These are phyloP conservation scores for Pyrochroa serraticornis DNA, from an alignment of 2,888 invertebrate genomes.

Conservation along the genomic window DNA sequence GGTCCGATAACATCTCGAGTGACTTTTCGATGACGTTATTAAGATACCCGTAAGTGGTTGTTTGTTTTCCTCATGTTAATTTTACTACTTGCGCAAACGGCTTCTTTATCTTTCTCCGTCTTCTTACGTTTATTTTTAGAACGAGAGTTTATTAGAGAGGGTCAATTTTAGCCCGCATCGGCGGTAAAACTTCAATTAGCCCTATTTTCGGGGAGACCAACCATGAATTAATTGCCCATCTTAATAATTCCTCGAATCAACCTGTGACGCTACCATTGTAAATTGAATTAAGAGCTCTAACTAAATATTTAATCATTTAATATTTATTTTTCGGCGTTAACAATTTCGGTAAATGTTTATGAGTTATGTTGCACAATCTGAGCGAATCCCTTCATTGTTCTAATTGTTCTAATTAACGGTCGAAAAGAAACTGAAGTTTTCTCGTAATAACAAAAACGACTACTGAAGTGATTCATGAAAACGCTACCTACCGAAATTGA, in stretches of 20 bases:
- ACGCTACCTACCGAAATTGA: too few species aligned
- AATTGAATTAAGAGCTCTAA: slow-evolving; percentile 22
- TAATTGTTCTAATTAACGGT: slow-evolving; percentile 8
- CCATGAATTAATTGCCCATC: too few species aligned
- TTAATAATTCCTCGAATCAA: too few species aligned
- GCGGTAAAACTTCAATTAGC: too few species aligned
- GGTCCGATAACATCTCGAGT: too few species aligned
- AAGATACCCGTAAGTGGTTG: slow-evolving; percentile 6
- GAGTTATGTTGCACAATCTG: slow-evolving; percentile 22
- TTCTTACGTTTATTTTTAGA: too few species aligned
- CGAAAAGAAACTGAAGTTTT: slow-evolving; percentile 8
- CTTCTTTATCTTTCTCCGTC: too few species aligned
- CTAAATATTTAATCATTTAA: slow-evolving; percentile 23
- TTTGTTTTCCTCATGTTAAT: slow-evolving; percentile 14
- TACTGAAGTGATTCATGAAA: too few species aligned
- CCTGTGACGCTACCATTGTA: slow-evolving; percentile 18
- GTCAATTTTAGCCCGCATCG: too few species aligned
- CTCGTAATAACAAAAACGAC: not conserved
- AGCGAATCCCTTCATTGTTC: slow-evolving; percentile 4
- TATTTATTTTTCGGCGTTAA: slow-evolving; percentile 25
- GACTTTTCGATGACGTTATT: slow-evolving; percentile 9
- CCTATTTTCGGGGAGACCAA: too few species aligned
- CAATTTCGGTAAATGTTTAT: slow-evolving; percentile 25
- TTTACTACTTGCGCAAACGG: not conserved
- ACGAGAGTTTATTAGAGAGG: too few species aligned